Percentiles rank a stretch among this genome's conserved stretches.
Evolutionary conservation across 2,888 invertebrate species (phyloP).

Genomic region (Temnothorax rugatulus): DNA sequence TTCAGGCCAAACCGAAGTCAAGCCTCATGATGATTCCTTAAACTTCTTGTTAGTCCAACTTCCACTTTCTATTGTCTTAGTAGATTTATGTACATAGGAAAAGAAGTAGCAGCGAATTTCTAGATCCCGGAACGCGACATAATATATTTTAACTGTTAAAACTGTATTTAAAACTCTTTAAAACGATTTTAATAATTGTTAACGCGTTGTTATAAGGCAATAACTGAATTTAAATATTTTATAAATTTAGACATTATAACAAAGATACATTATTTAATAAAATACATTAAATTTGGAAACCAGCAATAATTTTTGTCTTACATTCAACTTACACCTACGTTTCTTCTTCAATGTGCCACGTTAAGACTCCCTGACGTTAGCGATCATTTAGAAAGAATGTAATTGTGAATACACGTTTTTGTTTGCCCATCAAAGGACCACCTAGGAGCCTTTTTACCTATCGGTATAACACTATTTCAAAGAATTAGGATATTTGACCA

Average conservation of each 20-base stretch:
- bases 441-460: not conserved
- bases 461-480: not conserved
- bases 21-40: conserved; percentile 19
- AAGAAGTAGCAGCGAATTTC: not conserved
- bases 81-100: not conserved
- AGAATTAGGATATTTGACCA: not conserved
- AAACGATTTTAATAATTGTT: conserved; percentile 4
- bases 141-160: not conserved
- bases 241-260: not conserved
- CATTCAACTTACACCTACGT: not conserved
- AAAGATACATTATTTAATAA: not conserved
- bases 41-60: not conserved
- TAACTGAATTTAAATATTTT: not conserved
- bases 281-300: not conserved
- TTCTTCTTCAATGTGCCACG: not conserved
- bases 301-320: not conserved
- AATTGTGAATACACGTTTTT: not conserved
- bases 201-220: not conserved
- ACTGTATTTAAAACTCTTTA: not conserved
- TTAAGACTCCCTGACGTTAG: not conserved
- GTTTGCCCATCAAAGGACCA: not conserved
- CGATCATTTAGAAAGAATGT: not conserved
- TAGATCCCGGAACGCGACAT: too few relatives aligned
- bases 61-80: not conserved
- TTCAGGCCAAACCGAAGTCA: conserved; percentile 54